Conservation (phyloP, 2,888 invertebrate genomes). For the Tiliacea aurago region DNA sequence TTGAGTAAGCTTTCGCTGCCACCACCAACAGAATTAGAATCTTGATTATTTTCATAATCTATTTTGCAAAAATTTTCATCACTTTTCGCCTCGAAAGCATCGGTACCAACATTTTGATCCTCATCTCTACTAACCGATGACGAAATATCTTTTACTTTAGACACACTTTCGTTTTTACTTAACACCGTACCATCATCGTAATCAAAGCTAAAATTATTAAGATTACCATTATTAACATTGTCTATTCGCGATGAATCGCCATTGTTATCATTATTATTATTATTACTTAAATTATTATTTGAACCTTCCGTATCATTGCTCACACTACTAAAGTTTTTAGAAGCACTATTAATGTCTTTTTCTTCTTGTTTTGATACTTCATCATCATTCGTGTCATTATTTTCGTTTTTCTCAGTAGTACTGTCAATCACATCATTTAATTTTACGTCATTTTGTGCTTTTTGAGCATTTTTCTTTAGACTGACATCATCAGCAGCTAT, state of each 20-base stretch:
- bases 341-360: background rate
- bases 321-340: slow-evolving; percentile 17
- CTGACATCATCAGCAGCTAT: background rate
- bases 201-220: slow-evolving; percentile 32
- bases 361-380: slow-evolving; percentile 10
- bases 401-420: background rate
- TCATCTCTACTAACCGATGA: background rate
- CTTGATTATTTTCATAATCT: slow-evolving; percentile 33
- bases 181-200: slow-evolving; percentile 1
- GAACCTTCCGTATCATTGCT: slow-evolving; percentile 32
- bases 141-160: background rate
- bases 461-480: slow-evolving; percentile 2
- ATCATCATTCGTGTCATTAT: background rate
- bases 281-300: slow-evolving; percentile 51
- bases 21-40: slow-evolving; percentile 27
- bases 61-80: background rate
- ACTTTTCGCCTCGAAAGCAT: background rate
- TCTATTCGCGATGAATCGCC: background rate
- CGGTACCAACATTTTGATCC: slow-evolving; percentile 11
- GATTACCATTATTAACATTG: slow-evolving; percentile 43
- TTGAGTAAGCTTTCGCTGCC: slow-evolving; percentile 34
- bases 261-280: slow-evolving; percentile 37
- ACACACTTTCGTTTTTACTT: background rate
- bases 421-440: slow-evolving; percentile 7
- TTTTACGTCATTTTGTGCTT: slow-evolving; percentile 4